Conservation (phyloP, 2,113 vertebrate species). For the Oreamnos americanus region DNA sequence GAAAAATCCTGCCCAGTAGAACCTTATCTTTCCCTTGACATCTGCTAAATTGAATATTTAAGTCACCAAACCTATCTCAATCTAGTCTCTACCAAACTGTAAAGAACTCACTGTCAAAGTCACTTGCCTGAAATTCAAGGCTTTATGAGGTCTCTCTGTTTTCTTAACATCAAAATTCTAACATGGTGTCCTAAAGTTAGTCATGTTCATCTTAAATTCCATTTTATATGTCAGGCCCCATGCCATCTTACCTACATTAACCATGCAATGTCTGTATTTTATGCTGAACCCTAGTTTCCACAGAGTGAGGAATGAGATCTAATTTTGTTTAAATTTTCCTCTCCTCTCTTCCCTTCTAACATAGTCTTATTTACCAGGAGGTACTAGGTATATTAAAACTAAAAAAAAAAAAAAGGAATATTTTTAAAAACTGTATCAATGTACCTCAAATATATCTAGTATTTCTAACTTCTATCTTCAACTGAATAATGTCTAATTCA, state of each 20-base stretch:
- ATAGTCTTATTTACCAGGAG: not conserved
- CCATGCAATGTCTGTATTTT: not conserved
- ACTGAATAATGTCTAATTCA: not conserved
- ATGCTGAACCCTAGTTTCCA: not conserved
- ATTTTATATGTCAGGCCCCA: rapidly evolving
- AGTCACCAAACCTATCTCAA: not conserved
- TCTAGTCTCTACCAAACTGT: not conserved
- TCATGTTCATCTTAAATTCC: not conserved
- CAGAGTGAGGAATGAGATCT: not conserved
- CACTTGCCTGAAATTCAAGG: not conserved
- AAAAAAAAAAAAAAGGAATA: not conserved
- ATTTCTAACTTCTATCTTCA: not conserved
- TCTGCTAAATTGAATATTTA: not conserved
- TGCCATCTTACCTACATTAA: rapidly evolving
- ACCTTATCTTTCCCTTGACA: not conserved
- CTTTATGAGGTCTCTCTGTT: not conserved
- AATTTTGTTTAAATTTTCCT: not conserved
- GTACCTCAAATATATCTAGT: not conserved
- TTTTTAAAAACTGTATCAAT: not conserved
- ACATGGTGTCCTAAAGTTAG: not conserved
- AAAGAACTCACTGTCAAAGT: not conserved
- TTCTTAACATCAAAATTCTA: not conserved
- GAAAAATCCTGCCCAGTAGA: not conserved
- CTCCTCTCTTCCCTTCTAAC: not conserved
- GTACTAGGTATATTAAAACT: not conserved